Conservation (phyloP, 2,113 vertebrate species). For the Hemiscyllium ocellatum region DNA sequence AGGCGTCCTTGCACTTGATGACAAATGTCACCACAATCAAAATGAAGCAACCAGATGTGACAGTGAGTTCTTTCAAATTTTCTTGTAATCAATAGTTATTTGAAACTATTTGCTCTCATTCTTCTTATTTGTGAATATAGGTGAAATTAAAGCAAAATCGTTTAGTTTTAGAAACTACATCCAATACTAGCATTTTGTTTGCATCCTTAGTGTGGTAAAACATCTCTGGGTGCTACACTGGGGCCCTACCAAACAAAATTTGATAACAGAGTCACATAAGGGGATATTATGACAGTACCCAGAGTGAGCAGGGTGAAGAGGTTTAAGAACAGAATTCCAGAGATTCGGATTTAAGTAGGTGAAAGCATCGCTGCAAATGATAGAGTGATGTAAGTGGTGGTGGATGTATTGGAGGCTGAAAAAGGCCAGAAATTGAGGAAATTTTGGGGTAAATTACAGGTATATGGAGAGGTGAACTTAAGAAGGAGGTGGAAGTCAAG, state of each 20-base stretch:
- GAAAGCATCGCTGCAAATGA: background rate
- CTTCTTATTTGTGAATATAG: background rate
- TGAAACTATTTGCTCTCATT: background rate
- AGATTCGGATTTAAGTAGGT: background rate
- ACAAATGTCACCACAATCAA: slow-evolving; percentile 66
- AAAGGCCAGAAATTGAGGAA: background rate
- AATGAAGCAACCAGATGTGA: slow-evolving; percentile 63
- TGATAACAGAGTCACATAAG: background rate
- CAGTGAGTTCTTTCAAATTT: slow-evolving; percentile 53
- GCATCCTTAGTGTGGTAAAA: background rate
- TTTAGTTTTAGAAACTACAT: background rate
- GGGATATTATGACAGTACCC: background rate
- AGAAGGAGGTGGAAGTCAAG: too few species aligned
- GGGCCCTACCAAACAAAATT: background rate
- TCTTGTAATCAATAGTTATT: background rate
- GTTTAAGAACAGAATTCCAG: background rate
- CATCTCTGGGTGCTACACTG: background rate
- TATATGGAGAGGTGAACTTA: background rate
- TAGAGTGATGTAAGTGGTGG: background rate
- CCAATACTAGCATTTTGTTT: background rate
- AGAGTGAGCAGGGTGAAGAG: background rate
- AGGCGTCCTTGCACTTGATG: slow-evolving; percentile 73
- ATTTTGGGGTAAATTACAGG: background rate
- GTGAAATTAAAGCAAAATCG: background rate
- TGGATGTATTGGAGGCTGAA: background rate